Conservation (phyloP, 2,888 invertebrate genomes). For the Adela reaumurella region DNA sequence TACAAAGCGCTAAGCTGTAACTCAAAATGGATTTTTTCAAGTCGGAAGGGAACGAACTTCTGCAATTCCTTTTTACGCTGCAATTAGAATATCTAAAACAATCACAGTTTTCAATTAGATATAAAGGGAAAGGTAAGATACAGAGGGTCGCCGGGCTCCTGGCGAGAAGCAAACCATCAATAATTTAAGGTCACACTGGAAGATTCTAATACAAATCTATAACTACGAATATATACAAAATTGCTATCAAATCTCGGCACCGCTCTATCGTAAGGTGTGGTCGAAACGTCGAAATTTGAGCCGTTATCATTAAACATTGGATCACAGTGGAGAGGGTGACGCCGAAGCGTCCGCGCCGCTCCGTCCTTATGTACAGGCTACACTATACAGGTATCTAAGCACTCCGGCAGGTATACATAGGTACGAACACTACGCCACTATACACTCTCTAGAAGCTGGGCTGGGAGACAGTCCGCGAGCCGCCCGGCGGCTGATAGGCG, state of each 20-base stretch:
- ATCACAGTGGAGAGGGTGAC: conserved; percentile 57
- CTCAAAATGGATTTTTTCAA: neutral
- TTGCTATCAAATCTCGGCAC: conserved; percentile 19
- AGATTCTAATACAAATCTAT: conserved; percentile 38
- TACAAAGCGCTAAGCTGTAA: neutral
- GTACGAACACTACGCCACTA: neutral
- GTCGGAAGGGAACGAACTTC: too few relatives aligned
- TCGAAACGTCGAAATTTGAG: conserved; percentile 47
- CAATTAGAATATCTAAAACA: neutral
- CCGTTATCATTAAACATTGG: conserved; percentile 47
- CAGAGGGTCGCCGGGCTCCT: too few relatives aligned
- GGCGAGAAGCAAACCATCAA: neutral
- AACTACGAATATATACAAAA: conserved; percentile 32
- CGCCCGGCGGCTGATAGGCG: conserved; percentile 42
- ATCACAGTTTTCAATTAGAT: too few relatives aligned
- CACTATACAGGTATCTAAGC: neutral
- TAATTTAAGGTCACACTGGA: conserved; percentile 43
- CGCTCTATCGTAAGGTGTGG: conserved; percentile 20
- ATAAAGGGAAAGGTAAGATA: too few relatives aligned
- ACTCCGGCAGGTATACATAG: too few relatives aligned
- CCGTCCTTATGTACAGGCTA: neutral
- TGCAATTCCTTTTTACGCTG: too few relatives aligned
- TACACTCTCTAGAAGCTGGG: conserved; percentile 41
- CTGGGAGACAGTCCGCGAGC: conserved; percentile 48
- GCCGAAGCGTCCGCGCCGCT: neutral